These are phyloP conservation scores for Panopea generosa DNA, from an alignment of 2,888 invertebrate species.

Conservation along the genomic window DNA sequence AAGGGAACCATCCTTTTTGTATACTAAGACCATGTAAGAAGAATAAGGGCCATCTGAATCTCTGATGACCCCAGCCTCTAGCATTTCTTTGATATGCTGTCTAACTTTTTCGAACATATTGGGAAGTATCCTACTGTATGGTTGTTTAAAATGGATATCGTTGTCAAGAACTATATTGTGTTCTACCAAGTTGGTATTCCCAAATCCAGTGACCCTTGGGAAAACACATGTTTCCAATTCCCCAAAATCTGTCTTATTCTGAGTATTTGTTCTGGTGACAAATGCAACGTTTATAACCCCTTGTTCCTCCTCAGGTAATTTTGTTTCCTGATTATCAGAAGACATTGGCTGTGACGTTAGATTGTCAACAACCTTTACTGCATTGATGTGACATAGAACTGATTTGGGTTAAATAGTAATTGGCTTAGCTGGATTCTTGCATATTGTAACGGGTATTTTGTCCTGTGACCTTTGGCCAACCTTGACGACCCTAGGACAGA, in stretches of 20 bases:
- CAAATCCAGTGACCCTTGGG: neutral
- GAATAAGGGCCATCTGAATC: slow-evolving; percentile 11
- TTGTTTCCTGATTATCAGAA: neutral
- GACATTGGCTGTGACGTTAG: neutral
- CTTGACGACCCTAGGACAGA: neutral
- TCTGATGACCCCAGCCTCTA: neutral
- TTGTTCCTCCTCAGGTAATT: too few relatives aligned
- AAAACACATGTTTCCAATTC: slow-evolving; percentile 11
- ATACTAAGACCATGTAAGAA: slow-evolving; percentile 41
- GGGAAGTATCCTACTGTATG: slow-evolving; percentile 5
- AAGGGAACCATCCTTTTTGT: slow-evolving; percentile 18
- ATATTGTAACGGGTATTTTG: slow-evolving; percentile 15
- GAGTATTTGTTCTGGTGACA: neutral
- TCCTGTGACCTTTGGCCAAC: neutral
- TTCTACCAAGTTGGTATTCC: slow-evolving; percentile 8
- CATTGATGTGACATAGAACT: neutral
- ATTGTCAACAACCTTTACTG: slow-evolving; percentile 10
- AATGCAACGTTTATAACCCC: neutral
- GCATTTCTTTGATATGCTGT: neutral
- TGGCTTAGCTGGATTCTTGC: slow-evolving; percentile 13
- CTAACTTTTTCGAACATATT: slow-evolving; percentile 2
- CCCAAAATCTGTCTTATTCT: neutral
- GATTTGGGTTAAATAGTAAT: neutral
- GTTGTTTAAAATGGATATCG: neutral
- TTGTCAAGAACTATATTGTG: slow-evolving; percentile 2